Conservation (phyloP, 1,140 invertebrate genomes). For the Drosophila sucinea region DNA sequence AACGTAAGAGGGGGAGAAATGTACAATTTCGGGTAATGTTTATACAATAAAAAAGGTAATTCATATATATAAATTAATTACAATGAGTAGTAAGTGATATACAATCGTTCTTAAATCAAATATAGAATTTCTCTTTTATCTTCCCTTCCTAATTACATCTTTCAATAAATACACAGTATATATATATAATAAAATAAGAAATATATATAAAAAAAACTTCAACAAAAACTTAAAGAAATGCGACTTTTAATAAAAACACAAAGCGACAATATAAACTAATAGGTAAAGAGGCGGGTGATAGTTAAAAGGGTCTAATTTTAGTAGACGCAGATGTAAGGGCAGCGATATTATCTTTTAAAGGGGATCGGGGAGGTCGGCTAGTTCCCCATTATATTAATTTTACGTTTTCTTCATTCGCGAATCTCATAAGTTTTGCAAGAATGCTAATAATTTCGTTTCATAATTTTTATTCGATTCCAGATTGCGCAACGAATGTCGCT, state of each 20-base stretch:
- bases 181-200: not conserved
- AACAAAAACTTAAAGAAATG: conserved; percentile 13
- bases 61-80: conserved; percentile 25
- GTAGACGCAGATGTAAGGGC: not conserved
- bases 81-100: conserved; percentile 15
- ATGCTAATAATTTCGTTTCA: conserved; percentile 95
- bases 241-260: conserved; percentile 6
- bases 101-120: conserved; percentile 1
- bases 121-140: not conserved
- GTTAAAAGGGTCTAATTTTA: not conserved
- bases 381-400: conserved; percentile 3
- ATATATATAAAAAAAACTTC: conserved; percentile 1
- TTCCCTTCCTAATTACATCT: not conserved
- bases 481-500: conserved; percentile 96
- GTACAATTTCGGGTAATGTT: conserved; percentile 42
- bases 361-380: not conserved
- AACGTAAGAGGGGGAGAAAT: conserved; percentile 53
- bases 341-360: not conserved
- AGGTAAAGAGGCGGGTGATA: not conserved
- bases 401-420: conserved; percentile 46
- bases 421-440: conserved; percentile 93
- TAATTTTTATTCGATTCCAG: conserved; percentile 98
- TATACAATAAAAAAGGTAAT: conserved; percentile 33
- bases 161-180: conserved; percentile 5
- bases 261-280: not conserved